phyloP scores from a whole-genome alignment of 2,113 vertebrate genomes.

The Phrynosoma platyrhinos region DNA sequence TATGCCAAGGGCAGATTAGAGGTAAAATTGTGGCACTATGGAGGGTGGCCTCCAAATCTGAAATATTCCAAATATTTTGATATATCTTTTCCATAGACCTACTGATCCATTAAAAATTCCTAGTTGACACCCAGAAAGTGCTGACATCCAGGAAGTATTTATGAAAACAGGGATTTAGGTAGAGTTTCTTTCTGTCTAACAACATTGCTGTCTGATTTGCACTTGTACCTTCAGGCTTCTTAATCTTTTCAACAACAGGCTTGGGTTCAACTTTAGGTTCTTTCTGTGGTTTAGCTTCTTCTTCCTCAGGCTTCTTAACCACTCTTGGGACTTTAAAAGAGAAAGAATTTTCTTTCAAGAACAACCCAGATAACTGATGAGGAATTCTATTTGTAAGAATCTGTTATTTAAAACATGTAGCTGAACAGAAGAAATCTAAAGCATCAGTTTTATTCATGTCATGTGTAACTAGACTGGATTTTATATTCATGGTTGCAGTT shows the following conservation, averaged over 20 bases:
- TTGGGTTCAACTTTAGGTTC: constrained; percentile 79
- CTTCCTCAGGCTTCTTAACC: constrained; percentile 80
- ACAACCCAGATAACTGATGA: constrained; percentile 46
- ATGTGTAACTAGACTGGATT: background rate
- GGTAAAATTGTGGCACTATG: background rate
- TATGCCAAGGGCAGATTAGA: background rate
- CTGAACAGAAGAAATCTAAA: constrained; percentile 41
- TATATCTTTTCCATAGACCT: background rate
- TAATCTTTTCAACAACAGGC: constrained; percentile 80
- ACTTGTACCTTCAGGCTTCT: constrained; percentile 82
- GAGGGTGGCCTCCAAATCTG: constrained; percentile 2
- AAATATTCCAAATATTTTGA: background rate
- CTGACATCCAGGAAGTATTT: constrained; percentile 22
- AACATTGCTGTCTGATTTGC: constrained; percentile 49
- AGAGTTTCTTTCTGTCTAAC: background rate
- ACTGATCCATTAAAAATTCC: background rate
- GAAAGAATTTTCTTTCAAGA: constrained; percentile 75
- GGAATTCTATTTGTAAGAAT: constrained; percentile 43
- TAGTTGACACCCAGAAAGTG: background rate
- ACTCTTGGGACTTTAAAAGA: constrained; percentile 82
- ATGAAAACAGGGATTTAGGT: background rate
- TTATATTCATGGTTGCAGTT: background rate
- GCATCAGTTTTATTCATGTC: background rate
- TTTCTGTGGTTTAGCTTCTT: constrained; percentile 79
- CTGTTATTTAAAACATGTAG: constrained; percentile 34